Evolutionary conservation across 2,113 vertebrate species (phyloP).

Genomic region (Aptenodytes patagonicus): DNA sequence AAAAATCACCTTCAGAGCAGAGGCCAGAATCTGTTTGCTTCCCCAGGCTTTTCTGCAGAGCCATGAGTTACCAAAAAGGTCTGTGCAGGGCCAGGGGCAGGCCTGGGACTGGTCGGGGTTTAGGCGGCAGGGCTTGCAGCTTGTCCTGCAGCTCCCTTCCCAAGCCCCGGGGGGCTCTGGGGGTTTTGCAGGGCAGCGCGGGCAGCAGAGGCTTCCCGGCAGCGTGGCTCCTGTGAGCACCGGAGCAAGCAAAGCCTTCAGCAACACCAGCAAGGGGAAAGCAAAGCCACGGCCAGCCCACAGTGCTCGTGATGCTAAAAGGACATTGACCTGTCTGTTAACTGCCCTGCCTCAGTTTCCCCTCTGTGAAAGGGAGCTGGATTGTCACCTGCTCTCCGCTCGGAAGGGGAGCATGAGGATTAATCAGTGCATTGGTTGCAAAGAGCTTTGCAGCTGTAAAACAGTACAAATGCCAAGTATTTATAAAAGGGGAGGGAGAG

Average conservation of each 20-base stretch:
- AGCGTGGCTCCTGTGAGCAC: neutral
- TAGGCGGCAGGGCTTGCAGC: neutral
- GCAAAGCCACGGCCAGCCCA: neutral
- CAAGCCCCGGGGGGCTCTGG: neutral
- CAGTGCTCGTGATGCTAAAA: neutral
- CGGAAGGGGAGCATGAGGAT: fast-evolving
- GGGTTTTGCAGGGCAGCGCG: neutral
- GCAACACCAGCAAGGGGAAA: neutral
- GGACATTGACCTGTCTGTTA: neutral
- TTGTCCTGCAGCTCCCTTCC: neutral
- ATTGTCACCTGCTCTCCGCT: neutral
- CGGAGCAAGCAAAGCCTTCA: neutral
- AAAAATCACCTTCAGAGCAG: neutral
- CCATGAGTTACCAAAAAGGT: neutral
- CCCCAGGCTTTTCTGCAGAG: neutral
- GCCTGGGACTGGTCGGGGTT: neutral
- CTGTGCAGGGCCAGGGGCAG: neutral
- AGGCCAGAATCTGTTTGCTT: neutral
- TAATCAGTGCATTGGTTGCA: neutral
- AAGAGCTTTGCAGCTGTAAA: neutral
- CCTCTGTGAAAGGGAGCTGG: neutral
- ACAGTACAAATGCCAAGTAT: neutral
- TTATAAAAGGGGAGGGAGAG: neutral
- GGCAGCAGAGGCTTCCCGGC: neutral
- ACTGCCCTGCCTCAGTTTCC: constrained; percentile 5